Evolutionary conservation across 2,797 vertebrate genomes (phyloP).

Genomic region (Limnodromus scolopaceus): DNA sequence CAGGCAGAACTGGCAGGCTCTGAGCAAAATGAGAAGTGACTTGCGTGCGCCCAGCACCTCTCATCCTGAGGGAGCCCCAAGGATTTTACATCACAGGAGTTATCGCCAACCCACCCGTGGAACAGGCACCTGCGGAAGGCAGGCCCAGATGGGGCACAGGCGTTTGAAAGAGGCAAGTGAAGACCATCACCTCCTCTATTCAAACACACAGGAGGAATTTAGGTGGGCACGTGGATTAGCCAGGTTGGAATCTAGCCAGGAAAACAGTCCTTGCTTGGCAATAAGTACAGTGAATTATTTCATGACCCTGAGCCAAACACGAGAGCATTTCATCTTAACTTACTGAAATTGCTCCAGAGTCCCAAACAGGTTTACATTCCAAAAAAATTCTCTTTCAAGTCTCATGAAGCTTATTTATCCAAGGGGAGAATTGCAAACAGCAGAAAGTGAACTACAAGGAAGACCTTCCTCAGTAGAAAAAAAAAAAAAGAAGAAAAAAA

Average conservation of each 20-base stretch:
- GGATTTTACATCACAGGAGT: neutral
- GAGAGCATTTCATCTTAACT: slow-evolving; percentile 34
- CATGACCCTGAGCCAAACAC: neutral
- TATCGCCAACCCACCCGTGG: neutral
- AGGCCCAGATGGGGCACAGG: neutral
- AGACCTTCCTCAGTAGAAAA: neutral
- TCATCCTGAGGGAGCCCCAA: slow-evolving; percentile 14
- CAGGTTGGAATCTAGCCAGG: slow-evolving; percentile 22
- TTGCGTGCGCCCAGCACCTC: neutral
- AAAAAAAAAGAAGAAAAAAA: neutral
- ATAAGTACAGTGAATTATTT: neutral
- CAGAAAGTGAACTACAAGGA: neutral
- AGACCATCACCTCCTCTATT: neutral
- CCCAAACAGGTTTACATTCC: slow-evolving; percentile 20
- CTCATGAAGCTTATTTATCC: neutral
- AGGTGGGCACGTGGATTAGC: slow-evolving; percentile 35
- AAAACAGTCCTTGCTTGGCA: slow-evolving; percentile 13
- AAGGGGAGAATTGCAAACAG: neutral
- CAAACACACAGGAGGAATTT: neutral
- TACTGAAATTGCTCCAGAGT: slow-evolving; percentile 13
- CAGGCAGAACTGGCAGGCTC: neutral
- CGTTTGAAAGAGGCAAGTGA: neutral
- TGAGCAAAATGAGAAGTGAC: neutral
- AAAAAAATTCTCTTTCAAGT: slow-evolving; percentile 36
- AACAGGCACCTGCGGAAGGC: neutral